Evolutionary conservation across 2,797 vertebrate genomes (phyloP).

Genomic region (Muraenolepis orangiensis): DNA sequence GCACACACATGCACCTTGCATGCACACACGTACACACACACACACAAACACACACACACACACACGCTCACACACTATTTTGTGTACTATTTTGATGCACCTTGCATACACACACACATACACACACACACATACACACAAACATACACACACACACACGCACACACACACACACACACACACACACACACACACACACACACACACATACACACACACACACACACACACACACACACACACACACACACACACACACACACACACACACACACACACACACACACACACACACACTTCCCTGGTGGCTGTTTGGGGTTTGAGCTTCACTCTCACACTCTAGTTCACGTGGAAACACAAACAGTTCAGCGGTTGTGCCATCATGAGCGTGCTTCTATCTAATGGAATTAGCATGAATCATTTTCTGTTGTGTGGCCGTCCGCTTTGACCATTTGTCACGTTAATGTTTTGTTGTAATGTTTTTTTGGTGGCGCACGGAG

Average conservation of each 20-base stretch:
- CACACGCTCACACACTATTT: too few relatives aligned
- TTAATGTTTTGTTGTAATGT: background rate
- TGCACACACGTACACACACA: too few relatives aligned
- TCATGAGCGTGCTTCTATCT: constrained; percentile 17
- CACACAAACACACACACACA: too few relatives aligned
- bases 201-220: background rate
- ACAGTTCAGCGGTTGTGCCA: constrained; percentile 15
- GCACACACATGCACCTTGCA: too few relatives aligned
- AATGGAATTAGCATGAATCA: constrained; percentile 35
- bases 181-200: too few relatives aligned
- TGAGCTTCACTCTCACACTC: constrained; percentile 13
- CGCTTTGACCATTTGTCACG: too few relatives aligned
- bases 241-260: background rate
- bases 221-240: background rate
- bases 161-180: too few relatives aligned
- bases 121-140: too few relatives aligned
- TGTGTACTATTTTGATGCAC: too few relatives aligned
- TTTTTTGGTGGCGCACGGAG: background rate
- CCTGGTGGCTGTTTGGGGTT: constrained; percentile 14
- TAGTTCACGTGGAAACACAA: constrained; percentile 23
- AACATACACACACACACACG: too few relatives aligned
- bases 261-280: background rate
- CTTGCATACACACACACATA: background rate
- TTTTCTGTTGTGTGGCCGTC: constrained; percentile 17
- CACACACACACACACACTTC: background rate